Evolutionary conservation across 2,113 vertebrate genomes (phyloP), one percentile per base, ranked within the genome.

Genomic region (Pseudolaguvia tuberculata): DNA sequence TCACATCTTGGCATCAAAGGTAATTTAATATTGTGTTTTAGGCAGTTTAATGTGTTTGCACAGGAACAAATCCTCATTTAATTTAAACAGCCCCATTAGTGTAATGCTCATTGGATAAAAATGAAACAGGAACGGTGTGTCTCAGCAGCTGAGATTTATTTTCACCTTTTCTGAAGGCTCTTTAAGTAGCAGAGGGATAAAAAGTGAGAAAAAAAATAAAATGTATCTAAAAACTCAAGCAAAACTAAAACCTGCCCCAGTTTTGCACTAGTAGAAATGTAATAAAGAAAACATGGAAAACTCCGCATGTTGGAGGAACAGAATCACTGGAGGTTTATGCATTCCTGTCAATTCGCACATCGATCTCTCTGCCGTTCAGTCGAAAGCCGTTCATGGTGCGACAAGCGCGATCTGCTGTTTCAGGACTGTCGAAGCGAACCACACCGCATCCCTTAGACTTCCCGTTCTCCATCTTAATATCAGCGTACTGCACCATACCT

Each of bases 391-490:
- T 98, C 96, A 99, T 98, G 89, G 94, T 96, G 29, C 94, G 89
- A 83, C 96, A 99, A 58, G 95, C 96, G 0, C 95, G 82, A 82
- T 99, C 96, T 0, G 96, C 96, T 10, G 94, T 94, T 83, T 99
- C 96, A 0, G 96, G 96, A 2, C 87, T 95, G 83, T 99, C 96
- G 10, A 99, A 99, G 39, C 96, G 88, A 50, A 99, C 96, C 81
- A 98, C 95, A 0, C 96, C 96, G 18, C 96, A 98, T 29, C 96
- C 96, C 88, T 99, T 98, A n/a, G 96, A 99, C 77, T 98, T 98
- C 17, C 96, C 97, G 0, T 97, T 99, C 85, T 99, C 96, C 93
- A 96, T 96, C 88, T 98, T 99, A 77, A 99, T 98, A 78, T 99
- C 96, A 0, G 96, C 96, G 52, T 97, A 98, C 78, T 97, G 93